phyloP scores from a whole-genome alignment of 2,113 vertebrate genomes.

The Brachyistius frenatus region DNA sequence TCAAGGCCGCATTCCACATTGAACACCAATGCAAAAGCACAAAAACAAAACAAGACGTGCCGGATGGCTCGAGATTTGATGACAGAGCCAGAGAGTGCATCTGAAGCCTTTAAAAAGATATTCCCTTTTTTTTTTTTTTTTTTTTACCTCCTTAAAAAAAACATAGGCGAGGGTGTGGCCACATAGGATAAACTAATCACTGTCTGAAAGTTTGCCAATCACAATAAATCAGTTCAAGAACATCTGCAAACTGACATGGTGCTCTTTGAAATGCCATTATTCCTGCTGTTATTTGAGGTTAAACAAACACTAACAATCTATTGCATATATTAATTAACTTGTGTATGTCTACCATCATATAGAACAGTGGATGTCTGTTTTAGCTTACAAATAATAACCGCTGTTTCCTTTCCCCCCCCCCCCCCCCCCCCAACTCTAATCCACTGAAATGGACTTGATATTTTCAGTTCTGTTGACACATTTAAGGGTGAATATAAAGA shows the following conservation, averaged over 20 bases:
- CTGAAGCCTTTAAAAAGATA: conserved; percentile 14
- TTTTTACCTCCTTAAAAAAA: neutral
- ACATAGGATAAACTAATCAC: neutral
- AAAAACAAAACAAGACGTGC: conserved; percentile 23
- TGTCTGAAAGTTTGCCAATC: neutral
- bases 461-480: too few species aligned
- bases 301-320: too few species aligned
- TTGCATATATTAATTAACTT: too few species aligned
- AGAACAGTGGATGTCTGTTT: too few species aligned
- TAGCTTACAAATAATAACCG: too few species aligned
- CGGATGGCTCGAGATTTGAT: conserved; percentile 34
- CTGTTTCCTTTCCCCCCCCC: too few species aligned
- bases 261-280: neutral
- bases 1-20: conserved; percentile 30
- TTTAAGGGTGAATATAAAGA: neutral
- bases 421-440: too few species aligned
- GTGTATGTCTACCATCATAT: too few species aligned
- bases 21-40: conserved; percentile 24
- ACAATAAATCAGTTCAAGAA: neutral
- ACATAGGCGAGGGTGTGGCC: conserved; percentile 2
- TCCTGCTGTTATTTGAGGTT: too few species aligned
- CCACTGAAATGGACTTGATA: neutral
- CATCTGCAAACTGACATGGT: neutral
- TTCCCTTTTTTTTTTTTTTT: conserved; percentile 22
- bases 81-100: conserved; percentile 32